Conservation (phyloP, 2,888 invertebrate species). For the Cremastobaeus sp. region DNA sequence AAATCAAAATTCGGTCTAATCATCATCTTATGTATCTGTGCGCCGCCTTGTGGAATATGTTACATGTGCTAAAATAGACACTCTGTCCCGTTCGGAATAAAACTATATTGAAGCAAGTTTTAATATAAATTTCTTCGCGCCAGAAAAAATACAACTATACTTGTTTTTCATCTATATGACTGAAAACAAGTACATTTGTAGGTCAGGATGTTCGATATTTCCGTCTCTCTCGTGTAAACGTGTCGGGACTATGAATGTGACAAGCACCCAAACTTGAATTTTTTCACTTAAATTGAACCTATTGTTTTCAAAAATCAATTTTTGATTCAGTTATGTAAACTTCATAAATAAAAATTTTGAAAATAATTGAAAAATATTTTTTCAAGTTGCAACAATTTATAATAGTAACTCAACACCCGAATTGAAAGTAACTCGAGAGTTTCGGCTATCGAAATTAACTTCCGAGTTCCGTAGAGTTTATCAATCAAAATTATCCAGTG, state of each 20-base stretch:
- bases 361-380: too few relatives aligned
- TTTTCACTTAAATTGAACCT: too few relatives aligned
- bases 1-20: conserved; percentile 50
- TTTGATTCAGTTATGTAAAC: background rate
- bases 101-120: conserved; percentile 15
- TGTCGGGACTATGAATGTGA: conserved; percentile 15
- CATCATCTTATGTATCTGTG: conserved; percentile 20
- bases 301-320: too few relatives aligned
- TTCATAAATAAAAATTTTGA: too few relatives aligned
- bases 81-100: conserved; percentile 37
- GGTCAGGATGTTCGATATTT: conserved; percentile 37
- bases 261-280: conserved; percentile 15
- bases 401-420: too few relatives aligned
- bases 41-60: background rate
- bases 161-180: conserved; percentile 18
- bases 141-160: conserved; percentile 31
- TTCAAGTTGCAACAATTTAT: too few relatives aligned
- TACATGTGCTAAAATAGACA: conserved; percentile 15
- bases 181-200: conserved; percentile 30
- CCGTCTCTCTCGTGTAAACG: conserved; percentile 21
- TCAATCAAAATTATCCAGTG: background rate
- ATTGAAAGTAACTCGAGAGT: too few relatives aligned
- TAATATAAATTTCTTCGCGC: conserved; percentile 12
- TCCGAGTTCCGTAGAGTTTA: too few relatives aligned
- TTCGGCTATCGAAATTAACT: too few relatives aligned